A percentile compares a stretch with the other conserved stretches of the same genome.
phyloP scores from a whole-genome alignment of 2,113 vertebrate genomes.

The Candoia aspera region DNA sequence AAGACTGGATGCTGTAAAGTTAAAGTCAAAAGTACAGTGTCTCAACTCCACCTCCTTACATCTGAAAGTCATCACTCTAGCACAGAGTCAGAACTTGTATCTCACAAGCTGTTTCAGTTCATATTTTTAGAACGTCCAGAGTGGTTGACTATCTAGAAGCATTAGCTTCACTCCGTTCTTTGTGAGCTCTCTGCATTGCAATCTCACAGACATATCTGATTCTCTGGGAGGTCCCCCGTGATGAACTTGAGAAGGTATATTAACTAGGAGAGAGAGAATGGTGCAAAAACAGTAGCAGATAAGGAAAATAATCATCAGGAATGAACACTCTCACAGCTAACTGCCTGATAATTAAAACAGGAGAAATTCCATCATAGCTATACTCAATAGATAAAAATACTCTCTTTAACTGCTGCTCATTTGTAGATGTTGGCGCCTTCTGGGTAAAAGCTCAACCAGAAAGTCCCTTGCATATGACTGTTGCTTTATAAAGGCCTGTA shows the following conservation, averaged over 20 bases:
- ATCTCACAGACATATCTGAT: background rate
- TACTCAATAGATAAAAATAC: background rate
- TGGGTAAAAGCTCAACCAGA: background rate
- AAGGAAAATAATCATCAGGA: background rate
- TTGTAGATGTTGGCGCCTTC: background rate
- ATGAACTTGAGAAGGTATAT: background rate
- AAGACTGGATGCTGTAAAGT: fast-evolving
- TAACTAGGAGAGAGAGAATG: background rate
- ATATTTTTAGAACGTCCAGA: background rate
- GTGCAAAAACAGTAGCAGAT: background rate
- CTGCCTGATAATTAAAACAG: background rate
- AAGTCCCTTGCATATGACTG: background rate
- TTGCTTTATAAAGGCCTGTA: background rate
- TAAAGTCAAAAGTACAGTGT: fast-evolving
- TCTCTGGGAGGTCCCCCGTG: background rate
- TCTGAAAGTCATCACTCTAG: background rate
- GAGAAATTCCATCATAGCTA: background rate
- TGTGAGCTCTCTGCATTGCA: background rate
- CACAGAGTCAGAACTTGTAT: background rate
- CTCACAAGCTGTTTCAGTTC: background rate
- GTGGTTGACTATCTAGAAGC: background rate
- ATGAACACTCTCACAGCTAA: background rate
- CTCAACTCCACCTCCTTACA: background rate
- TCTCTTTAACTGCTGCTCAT: background rate
- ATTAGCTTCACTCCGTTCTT: background rate